These are phyloP conservation scores for Tinea trinotella DNA, from an alignment of 2,888 invertebrate species.

Conservation along the genomic window DNA sequence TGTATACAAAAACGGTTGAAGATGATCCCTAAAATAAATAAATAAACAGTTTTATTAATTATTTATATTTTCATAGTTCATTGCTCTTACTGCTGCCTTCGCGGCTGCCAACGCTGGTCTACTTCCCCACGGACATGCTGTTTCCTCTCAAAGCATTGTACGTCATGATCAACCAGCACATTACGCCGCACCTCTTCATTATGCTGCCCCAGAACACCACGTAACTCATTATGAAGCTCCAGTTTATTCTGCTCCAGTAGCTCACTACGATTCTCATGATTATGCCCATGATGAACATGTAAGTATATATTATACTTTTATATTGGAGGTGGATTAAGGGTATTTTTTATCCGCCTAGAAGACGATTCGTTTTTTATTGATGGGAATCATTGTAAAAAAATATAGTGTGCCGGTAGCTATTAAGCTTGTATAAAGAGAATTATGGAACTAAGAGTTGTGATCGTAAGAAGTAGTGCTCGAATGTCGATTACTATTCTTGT, in stretches of 20 bases:
- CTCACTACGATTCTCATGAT: slow-evolving; percentile 22
- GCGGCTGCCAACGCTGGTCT: slow-evolving; percentile 61
- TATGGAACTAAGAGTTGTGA: no score
- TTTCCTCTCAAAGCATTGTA: slow-evolving; percentile 49
- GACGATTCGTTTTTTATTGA: no score
- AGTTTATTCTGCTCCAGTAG: slow-evolving; percentile 23
- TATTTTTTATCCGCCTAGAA: no score
- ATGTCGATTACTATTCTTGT: no score
- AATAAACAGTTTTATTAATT: no score
- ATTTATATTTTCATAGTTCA: slow-evolving; percentile 28
- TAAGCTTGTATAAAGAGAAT: no score
- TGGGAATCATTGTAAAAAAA: no score
- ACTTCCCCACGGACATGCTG: slow-evolving; percentile 36
- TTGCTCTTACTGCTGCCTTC: slow-evolving; percentile 31
- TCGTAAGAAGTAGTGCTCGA: no score
- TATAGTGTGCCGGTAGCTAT: no score
- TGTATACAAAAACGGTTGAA: no score
- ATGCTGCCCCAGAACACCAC: slow-evolving; percentile 16
- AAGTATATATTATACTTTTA: slow-evolving; percentile 35
- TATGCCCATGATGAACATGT: slow-evolving; percentile 28
- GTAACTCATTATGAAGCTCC: slow-evolving; percentile 23
- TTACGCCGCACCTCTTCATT: slow-evolving; percentile 24
- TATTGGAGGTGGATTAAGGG: no score
- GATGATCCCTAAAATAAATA: no score
- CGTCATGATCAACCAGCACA: slow-evolving; percentile 38